These are phyloP conservation scores for Crotalus horridus DNA, from an alignment of 2,113 vertebrate species.

Conservation along the genomic window DNA sequence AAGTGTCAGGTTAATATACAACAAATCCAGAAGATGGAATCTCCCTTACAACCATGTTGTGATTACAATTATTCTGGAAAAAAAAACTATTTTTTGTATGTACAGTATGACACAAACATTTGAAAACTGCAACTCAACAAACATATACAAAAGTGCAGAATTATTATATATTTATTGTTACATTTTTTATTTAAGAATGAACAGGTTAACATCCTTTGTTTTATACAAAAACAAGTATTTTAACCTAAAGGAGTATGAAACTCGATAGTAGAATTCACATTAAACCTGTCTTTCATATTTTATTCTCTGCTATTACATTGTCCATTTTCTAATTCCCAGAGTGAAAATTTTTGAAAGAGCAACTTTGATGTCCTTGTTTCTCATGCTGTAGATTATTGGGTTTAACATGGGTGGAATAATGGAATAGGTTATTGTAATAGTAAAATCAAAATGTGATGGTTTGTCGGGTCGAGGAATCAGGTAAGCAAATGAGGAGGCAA, in stretches of 20 bases:
- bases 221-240: background rate
- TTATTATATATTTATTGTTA: background rate
- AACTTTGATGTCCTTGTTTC: background rate
- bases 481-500: background rate
- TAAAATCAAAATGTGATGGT: background rate
- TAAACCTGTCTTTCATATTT: background rate
- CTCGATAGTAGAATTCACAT: background rate
- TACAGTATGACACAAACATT: background rate
- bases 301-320: background rate
- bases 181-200: background rate
- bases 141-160: background rate
- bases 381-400: background rate
- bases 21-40: background rate
- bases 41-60: background rate
- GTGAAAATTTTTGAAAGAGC: background rate
- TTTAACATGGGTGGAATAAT: background rate
- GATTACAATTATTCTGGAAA: background rate
- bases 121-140: background rate
- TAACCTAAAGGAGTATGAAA: background rate
- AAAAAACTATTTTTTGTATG: background rate
- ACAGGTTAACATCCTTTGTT: background rate
- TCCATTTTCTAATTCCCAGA: background rate
- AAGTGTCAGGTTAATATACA: background rate
- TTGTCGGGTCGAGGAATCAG: background rate
- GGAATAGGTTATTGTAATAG: background rate